Percentiles rank a stretch among this genome's conserved stretches.
These are phyloP conservation scores for Octodon degus DNA, from an alignment of 2,113 vertebrate species.

Conservation along the genomic window DNA sequence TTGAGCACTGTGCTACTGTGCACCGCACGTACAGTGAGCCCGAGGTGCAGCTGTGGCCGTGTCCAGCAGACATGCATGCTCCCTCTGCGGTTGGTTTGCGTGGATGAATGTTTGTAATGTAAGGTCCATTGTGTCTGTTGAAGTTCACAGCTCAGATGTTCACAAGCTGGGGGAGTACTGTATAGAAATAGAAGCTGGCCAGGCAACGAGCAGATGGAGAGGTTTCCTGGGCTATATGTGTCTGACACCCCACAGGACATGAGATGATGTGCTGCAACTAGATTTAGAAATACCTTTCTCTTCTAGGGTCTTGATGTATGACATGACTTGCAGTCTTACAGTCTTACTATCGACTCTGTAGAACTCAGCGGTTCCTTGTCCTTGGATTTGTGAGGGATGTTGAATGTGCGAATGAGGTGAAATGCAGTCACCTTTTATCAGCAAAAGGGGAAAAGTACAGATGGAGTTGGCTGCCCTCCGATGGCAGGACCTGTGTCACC, in stretches of 20 bases:
- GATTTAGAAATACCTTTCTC: not conserved
- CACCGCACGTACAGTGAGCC: not conserved
- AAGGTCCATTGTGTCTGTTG: not conserved
- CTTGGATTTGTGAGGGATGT: slow-evolving; percentile 3
- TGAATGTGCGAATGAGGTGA: not conserved
- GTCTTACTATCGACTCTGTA: not conserved
- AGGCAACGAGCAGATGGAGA: not conserved
- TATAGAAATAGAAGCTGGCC: not conserved
- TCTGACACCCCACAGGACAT: not conserved
- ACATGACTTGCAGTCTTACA: not conserved
- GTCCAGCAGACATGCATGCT: not conserved
- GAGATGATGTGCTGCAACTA: not conserved
- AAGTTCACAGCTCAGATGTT: not conserved
- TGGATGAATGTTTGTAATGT: not conserved
- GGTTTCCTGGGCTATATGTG: not conserved
- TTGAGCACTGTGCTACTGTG: not conserved
- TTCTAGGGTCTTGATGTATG: not conserved
- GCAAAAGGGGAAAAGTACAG: not conserved
- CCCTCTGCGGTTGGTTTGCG: not conserved
- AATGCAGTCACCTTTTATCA: not conserved
- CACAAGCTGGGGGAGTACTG: not conserved
- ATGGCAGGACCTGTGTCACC: not conserved
- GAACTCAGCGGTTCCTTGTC: not conserved
- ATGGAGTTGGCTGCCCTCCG: not conserved
- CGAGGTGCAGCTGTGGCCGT: not conserved